Percentiles rank a stretch among this genome's conserved stretches.
These are phyloP conservation scores for Hippopotamus amphibius DNA, from an alignment of 2,113 vertebrate genomes.

Conservation along the genomic window DNA sequence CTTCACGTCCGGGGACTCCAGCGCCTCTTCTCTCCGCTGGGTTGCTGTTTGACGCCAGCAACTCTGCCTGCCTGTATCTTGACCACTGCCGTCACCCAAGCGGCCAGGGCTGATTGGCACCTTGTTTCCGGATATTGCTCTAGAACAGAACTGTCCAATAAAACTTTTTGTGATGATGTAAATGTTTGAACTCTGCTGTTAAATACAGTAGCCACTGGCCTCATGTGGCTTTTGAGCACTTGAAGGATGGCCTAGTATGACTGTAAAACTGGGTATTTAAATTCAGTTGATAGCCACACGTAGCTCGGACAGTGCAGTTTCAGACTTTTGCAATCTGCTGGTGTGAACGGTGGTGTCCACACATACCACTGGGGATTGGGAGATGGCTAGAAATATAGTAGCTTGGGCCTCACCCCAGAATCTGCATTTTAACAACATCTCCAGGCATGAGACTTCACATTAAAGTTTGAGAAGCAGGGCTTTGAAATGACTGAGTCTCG, in stretches of 20 bases:
- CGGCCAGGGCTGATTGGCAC: not conserved
- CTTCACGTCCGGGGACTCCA: not conserved
- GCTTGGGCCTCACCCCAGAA: not conserved
- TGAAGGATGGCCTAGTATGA: not conserved
- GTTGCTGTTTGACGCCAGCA: not conserved
- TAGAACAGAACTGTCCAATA: not conserved
- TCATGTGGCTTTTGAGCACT: not conserved
- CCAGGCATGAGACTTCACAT: accelerated
- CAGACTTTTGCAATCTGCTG: not conserved
- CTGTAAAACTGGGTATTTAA: not conserved
- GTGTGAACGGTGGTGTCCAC: not conserved
- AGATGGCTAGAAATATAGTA: not conserved
- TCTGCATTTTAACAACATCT: not conserved
- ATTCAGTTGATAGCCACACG: not conserved
- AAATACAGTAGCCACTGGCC: not conserved
- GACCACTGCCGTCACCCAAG: not conserved
- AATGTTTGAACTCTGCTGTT: not conserved
- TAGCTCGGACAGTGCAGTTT: not conserved
- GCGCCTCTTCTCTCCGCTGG: not conserved
- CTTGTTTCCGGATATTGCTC: not conserved
- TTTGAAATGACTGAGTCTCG: not conserved
- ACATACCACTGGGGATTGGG: not conserved
- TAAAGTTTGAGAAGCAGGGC: not conserved
- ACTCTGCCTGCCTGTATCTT: not conserved
- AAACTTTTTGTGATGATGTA: not conserved